Percentiles rank a stretch among this genome's conserved stretches.
Evolutionary conservation across 2,888 invertebrate genomes (phyloP).

Genomic region (Chaitophorus viminalis): DNA sequence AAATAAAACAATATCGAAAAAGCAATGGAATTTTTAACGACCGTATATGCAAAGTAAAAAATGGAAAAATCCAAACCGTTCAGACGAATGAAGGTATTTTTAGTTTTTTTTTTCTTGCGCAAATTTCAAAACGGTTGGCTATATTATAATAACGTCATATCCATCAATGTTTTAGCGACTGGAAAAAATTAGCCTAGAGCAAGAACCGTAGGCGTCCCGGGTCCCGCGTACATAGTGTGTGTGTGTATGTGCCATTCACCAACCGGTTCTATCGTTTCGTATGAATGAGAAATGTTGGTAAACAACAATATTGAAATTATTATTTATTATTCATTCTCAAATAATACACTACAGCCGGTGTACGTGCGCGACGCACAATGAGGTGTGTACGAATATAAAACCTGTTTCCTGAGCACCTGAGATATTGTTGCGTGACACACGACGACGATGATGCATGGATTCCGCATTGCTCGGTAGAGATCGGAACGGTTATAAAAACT

Average conservation of each 20-base stretch:
- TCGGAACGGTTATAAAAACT: neutral
- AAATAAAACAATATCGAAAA: neutral
- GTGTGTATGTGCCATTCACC: slow-evolving; percentile 36
- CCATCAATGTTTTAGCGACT: slow-evolving; percentile 24
- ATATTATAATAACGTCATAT: too few relatives aligned
- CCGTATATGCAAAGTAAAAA: neutral
- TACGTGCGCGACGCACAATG: neutral
- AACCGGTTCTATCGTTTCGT: slow-evolving; percentile 41
- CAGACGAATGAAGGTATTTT: neutral
- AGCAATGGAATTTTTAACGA: neutral
- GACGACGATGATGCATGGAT: neutral
- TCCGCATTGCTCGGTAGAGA: neutral
- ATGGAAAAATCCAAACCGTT: neutral
- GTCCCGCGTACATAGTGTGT: neutral
- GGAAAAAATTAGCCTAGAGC: slow-evolving; percentile 23
- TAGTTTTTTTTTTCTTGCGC: neutral
- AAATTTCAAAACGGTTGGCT: neutral
- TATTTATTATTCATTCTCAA: slow-evolving; percentile 57
- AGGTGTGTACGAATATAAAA: slow-evolving; percentile 50
- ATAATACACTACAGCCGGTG: slow-evolving; percentile 25
- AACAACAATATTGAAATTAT: slow-evolving; percentile 57
- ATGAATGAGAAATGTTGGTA: slow-evolving; percentile 56
- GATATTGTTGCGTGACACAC: slow-evolving; percentile 30
- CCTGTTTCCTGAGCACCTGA: neutral
- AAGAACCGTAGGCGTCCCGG: slow-evolving; percentile 34